Conservation (phyloP, 2,888 invertebrate species). For the Harpagoxenus sublaevis region DNA sequence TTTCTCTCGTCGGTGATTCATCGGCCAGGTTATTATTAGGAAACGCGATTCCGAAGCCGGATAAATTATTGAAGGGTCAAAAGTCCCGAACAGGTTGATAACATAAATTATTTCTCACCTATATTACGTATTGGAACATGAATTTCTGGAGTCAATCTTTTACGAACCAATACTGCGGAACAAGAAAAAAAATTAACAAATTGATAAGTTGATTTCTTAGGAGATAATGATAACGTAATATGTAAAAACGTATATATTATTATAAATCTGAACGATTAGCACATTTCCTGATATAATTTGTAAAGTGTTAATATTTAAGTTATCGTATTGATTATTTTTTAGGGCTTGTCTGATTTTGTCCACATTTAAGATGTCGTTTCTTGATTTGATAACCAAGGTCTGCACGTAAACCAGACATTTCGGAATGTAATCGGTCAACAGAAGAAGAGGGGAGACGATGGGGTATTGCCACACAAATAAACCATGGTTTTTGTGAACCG, state of each 20-base stretch:
- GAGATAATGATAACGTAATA: background rate
- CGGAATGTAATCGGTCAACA: background rate
- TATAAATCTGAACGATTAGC: background rate
- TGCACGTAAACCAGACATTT: background rate
- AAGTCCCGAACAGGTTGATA: background rate
- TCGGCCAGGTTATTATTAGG: conserved; percentile 35
- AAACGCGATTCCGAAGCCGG: conserved; percentile 15
- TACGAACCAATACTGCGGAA: background rate
- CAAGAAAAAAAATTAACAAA: background rate
- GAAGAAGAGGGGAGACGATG: background rate
- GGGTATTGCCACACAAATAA: background rate
- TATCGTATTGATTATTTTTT: background rate
- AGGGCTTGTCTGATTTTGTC: background rate
- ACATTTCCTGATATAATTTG: background rate
- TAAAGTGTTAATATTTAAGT: background rate
- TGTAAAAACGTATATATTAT: background rate
- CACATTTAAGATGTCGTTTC: background rate
- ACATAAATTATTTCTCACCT: conserved; percentile 10
- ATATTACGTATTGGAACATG: background rate
- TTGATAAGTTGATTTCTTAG: background rate
- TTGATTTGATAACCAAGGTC: background rate
- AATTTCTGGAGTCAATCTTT: background rate
- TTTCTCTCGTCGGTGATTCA: conserved; percentile 41
- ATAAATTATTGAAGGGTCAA: background rate
- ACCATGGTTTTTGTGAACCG: background rate